Conservation (phyloP, 2,888 invertebrate species). For the Drosophila demipolita region DNA sequence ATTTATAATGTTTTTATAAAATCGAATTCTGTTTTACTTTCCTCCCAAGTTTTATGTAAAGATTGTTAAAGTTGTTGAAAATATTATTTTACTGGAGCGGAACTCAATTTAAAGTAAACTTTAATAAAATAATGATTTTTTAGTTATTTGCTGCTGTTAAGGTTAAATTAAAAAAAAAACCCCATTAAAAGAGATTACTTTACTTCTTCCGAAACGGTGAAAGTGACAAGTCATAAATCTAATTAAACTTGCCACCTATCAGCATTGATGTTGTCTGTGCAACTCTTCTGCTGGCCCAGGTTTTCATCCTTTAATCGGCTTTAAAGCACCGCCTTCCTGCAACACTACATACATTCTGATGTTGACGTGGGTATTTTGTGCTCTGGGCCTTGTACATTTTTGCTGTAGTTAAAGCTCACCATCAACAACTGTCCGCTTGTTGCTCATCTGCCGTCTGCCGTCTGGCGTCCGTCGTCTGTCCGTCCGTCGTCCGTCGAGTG, state of each 20-base stretch:
- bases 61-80: neutral
- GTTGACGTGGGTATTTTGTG: conserved; percentile 45
- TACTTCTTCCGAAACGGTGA: neutral
- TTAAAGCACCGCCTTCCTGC: conserved; percentile 51
- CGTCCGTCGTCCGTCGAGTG: neutral
- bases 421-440: conserved; percentile 50
- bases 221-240: conserved; percentile 65
- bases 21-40: neutral
- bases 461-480: neutral
- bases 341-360: conserved; percentile 28
- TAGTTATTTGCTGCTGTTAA: neutral
- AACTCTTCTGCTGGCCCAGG: conserved; percentile 9
- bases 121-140: neutral
- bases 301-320: conserved; percentile 55
- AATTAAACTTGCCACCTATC: conserved; percentile 72
- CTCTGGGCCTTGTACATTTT: conserved; percentile 39
- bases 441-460: conserved; percentile 6
- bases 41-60: neutral
- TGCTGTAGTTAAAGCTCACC: conserved; percentile 49
- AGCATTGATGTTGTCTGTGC: conserved; percentile 29
- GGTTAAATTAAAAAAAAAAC: neutral
- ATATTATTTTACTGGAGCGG: neutral
- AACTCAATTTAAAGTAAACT: neutral
- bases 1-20: neutral
- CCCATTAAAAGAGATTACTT: neutral